Evolutionary conservation across 2,888 invertebrate genomes (phyloP).

Genomic region (Sphaerophoria taeniata): DNA sequence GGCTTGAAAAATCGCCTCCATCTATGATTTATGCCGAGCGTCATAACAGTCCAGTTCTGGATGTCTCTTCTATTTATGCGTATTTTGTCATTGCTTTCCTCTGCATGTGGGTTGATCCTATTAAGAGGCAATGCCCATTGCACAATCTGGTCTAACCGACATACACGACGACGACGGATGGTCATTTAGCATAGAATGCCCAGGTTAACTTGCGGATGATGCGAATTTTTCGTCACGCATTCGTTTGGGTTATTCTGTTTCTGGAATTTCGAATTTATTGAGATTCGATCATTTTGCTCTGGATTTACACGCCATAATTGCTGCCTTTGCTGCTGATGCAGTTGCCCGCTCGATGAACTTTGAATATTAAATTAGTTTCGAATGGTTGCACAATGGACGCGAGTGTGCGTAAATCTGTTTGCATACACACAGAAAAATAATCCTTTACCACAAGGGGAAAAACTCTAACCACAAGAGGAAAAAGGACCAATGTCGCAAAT

Average conservation of each 20-base stretch:
- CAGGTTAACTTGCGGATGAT: constrained; percentile 32
- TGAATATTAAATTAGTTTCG: constrained; percentile 65
- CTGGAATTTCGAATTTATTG: not conserved
- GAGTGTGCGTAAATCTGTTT: constrained; percentile 47
- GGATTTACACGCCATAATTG: constrained; percentile 69
- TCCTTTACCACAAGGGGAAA: too few relatives aligned
- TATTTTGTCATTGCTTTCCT: constrained; percentile 63
- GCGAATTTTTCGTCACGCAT: constrained; percentile 58
- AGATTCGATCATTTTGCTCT: constrained; percentile 50
- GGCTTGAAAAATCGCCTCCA: constrained; percentile 58
- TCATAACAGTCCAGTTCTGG: too few relatives aligned
- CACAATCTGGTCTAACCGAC: constrained; percentile 51
- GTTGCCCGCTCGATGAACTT: constrained; percentile 55
- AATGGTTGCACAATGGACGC: constrained; percentile 47
- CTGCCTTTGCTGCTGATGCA: constrained; percentile 28
- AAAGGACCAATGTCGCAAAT: too few relatives aligned
- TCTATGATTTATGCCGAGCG: constrained; percentile 69
- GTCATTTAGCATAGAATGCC: constrained; percentile 55
- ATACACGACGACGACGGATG: constrained; percentile 27
- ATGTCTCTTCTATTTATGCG: constrained; percentile 51
- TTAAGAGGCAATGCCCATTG: too few relatives aligned
- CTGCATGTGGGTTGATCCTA: constrained; percentile 66
- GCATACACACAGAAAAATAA: too few relatives aligned
- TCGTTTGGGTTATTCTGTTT: constrained; percentile 51
- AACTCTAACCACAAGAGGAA: too few relatives aligned